Evolutionary conservation across 2,113 vertebrate species (phyloP).

Genomic region (Fulmarus glacialis): DNA sequence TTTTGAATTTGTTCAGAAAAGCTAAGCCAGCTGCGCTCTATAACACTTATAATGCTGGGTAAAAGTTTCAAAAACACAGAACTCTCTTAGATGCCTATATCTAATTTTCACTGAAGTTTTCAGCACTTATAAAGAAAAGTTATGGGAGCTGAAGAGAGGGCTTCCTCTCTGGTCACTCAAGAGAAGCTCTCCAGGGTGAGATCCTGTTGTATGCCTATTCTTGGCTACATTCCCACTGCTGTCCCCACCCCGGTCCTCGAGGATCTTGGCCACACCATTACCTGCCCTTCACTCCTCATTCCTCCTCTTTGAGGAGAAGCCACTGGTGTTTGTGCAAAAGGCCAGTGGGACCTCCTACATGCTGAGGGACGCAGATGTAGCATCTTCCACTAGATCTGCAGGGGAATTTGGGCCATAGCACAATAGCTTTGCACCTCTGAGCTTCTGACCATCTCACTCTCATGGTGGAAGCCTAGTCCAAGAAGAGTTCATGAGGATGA

Average conservation of each 20-base stretch:
- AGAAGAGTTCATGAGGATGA: fast-evolving
- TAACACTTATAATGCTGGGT: neutral
- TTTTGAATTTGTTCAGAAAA: neutral
- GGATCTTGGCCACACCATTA: neutral
- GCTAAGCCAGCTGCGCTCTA: neutral
- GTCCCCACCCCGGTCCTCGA: fast-evolving
- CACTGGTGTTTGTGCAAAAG: neutral
- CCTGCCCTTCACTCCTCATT: neutral
- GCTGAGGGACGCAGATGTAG: neutral
- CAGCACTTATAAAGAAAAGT: neutral
- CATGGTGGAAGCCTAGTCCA: fast-evolving
- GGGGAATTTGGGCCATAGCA: fast-evolving
- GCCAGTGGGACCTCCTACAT: fast-evolving
- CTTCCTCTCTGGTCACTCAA: neutral
- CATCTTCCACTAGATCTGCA: neutral
- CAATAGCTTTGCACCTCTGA: neutral
- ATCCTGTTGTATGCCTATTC: neutral
- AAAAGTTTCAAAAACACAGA: neutral
- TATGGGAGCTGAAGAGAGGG: neutral
- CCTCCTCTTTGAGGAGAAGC: neutral
- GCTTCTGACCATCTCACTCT: neutral
- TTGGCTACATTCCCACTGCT: neutral
- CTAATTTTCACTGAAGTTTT: neutral
- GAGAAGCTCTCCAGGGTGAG: neutral
- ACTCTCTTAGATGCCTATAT: no score